Evolutionary conservation across 2,888 invertebrate species (phyloP).

Genomic region (Aplocera efformata): DNA sequence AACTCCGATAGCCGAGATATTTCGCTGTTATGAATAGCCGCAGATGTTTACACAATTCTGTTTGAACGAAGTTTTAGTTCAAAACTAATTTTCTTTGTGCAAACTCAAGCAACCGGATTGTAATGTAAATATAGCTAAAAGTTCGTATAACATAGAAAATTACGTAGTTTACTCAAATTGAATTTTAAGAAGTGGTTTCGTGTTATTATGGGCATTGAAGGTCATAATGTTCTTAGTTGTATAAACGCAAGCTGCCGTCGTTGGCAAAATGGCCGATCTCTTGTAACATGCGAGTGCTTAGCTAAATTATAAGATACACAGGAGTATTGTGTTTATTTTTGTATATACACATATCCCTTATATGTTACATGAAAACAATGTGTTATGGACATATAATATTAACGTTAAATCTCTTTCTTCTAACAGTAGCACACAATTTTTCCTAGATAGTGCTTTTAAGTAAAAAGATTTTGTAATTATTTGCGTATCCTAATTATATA

Average conservation of each 20-base stretch:
- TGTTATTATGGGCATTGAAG: conserved; percentile 33
- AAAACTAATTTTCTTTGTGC: conserved; percentile 5
- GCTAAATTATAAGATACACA: no score
- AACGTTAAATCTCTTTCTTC: no score
- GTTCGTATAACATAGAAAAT: conserved; percentile 5
- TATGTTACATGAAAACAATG: no score
- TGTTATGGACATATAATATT: no score
- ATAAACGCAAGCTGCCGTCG: conserved; percentile 37
- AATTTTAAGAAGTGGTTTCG: conserved; percentile 35
- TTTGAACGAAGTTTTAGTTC: conserved; percentile 6
- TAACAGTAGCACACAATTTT: no score
- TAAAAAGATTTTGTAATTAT: no score
- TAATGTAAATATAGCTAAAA: conserved; percentile 5
- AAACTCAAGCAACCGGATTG: not conserved
- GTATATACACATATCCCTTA: no score
- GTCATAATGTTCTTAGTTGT: conserved; percentile 35
- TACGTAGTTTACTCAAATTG: conserved; percentile 26
- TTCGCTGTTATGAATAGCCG: no score
- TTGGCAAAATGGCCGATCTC: conserved; percentile 17
- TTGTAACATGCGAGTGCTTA: conserved; percentile 3
- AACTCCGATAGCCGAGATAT: no score
- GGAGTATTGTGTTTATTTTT: no score
- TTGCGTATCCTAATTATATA: no score
- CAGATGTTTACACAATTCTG: conserved; percentile 5
- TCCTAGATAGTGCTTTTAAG: no score